phyloP scores from a whole-genome alignment of 2,888 invertebrate species.

The Yponomeuta evonymella region DNA sequence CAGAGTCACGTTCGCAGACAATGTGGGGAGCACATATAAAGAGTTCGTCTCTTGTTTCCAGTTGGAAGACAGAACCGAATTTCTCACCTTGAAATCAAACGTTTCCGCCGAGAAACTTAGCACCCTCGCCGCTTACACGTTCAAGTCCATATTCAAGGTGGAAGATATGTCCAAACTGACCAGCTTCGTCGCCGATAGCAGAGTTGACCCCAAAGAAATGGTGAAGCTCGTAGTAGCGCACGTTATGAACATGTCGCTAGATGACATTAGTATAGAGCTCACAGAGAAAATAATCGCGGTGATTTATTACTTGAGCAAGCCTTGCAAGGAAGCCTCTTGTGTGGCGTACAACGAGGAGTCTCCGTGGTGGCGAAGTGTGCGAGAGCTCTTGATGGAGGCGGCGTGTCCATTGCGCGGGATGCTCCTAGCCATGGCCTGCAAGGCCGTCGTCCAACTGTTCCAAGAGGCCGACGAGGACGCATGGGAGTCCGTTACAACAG shows the following conservation, averaged over 20 bases:
- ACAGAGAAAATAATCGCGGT: slow-evolving; percentile 82
- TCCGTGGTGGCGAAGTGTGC: slow-evolving; percentile 88
- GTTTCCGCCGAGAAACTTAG: slow-evolving; percentile 44
- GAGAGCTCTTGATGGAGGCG: slow-evolving; percentile 83
- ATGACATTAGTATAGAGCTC: slow-evolving; percentile 69
- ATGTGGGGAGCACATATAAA: slow-evolving; percentile 60
- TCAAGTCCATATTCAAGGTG: slow-evolving; percentile 66
- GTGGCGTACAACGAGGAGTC: slow-evolving; percentile 83
- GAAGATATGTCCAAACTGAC: slow-evolving; percentile 39
- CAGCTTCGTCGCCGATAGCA: slow-evolving; percentile 43
- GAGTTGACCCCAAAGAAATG: slow-evolving; percentile 77
- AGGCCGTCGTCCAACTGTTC: slow-evolving; percentile 79
- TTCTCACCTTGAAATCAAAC: slow-evolving; percentile 44
- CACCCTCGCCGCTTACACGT: slow-evolving; percentile 48
- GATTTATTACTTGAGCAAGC: slow-evolving; percentile 79
- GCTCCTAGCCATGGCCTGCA: slow-evolving; percentile 88
- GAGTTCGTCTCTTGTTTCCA: slow-evolving; percentile 76
- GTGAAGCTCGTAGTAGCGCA: slow-evolving; percentile 82
- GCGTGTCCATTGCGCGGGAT: slow-evolving; percentile 85
- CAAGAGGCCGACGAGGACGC: slow-evolving; percentile 74
- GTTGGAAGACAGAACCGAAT: slow-evolving; percentile 47
- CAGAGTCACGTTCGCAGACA: slow-evolving; percentile 77
- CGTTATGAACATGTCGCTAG: slow-evolving; percentile 80
- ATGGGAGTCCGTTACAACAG: slow-evolving; percentile 91
- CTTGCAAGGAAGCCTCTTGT: slow-evolving; percentile 76